These are phyloP conservation scores for Campoletis sonorensis DNA, from an alignment of 1,140 invertebrate species.

Conservation along the genomic window DNA sequence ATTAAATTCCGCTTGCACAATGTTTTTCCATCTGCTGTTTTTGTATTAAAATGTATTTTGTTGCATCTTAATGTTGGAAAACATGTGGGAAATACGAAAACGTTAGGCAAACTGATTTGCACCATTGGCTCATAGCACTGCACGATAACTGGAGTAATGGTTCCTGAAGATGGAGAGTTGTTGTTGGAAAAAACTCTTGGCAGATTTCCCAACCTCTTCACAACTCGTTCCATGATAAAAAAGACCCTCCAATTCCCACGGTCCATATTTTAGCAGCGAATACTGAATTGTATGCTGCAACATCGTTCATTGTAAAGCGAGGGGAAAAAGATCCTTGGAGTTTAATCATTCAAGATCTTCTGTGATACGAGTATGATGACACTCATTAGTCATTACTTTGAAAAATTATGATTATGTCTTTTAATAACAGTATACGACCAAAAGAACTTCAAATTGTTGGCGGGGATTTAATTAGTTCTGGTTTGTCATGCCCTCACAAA, in stretches of 20 bases:
- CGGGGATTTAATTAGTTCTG: conserved; percentile 19
- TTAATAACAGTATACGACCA: neutral
- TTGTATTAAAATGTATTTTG: too few species aligned
- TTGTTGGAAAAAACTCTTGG: conserved; percentile 17
- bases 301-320: neutral
- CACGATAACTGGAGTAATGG: conserved; percentile 18
- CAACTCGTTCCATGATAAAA: neutral
- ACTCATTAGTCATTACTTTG: conserved; percentile 31
- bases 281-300: conserved; percentile 21
- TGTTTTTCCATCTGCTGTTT: too few species aligned
- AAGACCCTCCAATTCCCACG: neutral
- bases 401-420: conserved; percentile 3
- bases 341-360: neutral
- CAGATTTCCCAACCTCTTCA: conserved; percentile 4
- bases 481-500: conserved; percentile 2
- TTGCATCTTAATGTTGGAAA: neutral
- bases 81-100: neutral
- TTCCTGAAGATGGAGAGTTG: conserved; percentile 2
- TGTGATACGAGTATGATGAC: conserved; percentile 9
- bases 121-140: neutral
- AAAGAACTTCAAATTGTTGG: conserved; percentile 12
- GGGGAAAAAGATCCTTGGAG: neutral
- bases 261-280: conserved; percentile 12
- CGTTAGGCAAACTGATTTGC: neutral
- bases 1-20: too few species aligned